Base-by-base conservation (phyloP, 2,888 invertebrate species). In the Megastigmus dorsalis region DNA sequence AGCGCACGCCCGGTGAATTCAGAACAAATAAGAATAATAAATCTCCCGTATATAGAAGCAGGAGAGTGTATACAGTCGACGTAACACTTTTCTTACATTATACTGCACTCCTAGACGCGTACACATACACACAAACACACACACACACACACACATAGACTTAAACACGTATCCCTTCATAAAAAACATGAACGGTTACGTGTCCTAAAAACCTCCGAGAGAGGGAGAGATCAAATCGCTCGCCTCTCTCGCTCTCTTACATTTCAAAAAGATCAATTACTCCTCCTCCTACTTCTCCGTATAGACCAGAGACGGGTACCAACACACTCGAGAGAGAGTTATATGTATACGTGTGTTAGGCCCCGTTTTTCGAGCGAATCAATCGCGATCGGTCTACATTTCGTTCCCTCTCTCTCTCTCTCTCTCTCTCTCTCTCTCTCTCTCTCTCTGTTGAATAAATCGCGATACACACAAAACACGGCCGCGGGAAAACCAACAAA, bases 131-230 rank as follows among this genome's bases (percentile, higher is more conserved):
- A 38, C n/a, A 15, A 3, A 3, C 5, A 0, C 36, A 6, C 9
- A 9, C n/a, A 59, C 5, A 54, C 38, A 45, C 50, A 30, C 41
- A 28, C 26, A 59, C n/a, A 41, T 54, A 54, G 2, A 45, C n/a
- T n/a, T n/a, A n/a, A 5, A 10, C 23, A 6, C 18, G 18, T 15
- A 23, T 20, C 38, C 10, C 59, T 45, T 43, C 52, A 36, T 72
- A 76, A 76, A 76, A 73, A 72, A 66, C 66, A 73, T 69, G 66
- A 76, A 76, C 76, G 50, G 76, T 76, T 76, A 76, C 62, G 48
- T 62, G 76, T 73, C 73, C 73, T 76, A 76, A 73, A 76, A 76
- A 73, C 65, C 57, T 23, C 23, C 9, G 43, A 1, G 2, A n/a
- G n/a, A n/a, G n/a, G n/a, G 3, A 9, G 45, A 73, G 76, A 73